Evolutionary conservation across 2,888 invertebrate genomes (phyloP), one percentile per base, ranked within the genome.

Genomic region (Caenorhabditis doughertyi): DNA sequence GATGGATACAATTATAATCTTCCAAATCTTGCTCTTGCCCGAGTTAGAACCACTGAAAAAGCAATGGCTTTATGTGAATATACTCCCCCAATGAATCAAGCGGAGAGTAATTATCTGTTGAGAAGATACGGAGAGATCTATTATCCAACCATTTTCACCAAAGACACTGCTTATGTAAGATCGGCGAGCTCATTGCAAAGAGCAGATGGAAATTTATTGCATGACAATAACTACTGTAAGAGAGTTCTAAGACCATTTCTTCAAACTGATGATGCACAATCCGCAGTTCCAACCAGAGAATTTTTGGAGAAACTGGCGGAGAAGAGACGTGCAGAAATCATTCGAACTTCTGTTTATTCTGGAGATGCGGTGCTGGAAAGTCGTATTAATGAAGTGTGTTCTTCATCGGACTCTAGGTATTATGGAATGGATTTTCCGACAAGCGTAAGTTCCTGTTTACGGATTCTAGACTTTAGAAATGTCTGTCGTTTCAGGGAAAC

Each of bases 1-100:
- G 39, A 51, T 25, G 67, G 67, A 39, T 67, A 23, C 51, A 13
- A 8, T 16, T 67, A 39, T 39, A 16, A 16, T 11, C 51, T 67
- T 7, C 32, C 32, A 32, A 53, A 51, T 16, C 3, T 47, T 23
- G 47, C 51, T 35, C 13, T 67, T 5, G 23, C 39, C 9, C 32
- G 53, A 23, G 67, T 67, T n/a, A 32, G 23, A 25, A 16, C 47
- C 4, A 32, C 67, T 35, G 35, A 67, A 25, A 64, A 8, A 16
- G 55, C 68, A 18, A 68, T 68, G 68, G 55, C n/a, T 25, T 25
- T 68, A n/a, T 68, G 68, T 42, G 55, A 68, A 42, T 68, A 68
- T 16, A 55, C 53, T 55, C 68, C 68, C 11, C 5, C 25, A 16
- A 44, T 55, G 53, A 68, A 23, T n/a, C 21, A 27, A 13, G 53